Base-by-base conservation (phyloP, 2,113 vertebrate species). In the Mugil cephalus region DNA sequence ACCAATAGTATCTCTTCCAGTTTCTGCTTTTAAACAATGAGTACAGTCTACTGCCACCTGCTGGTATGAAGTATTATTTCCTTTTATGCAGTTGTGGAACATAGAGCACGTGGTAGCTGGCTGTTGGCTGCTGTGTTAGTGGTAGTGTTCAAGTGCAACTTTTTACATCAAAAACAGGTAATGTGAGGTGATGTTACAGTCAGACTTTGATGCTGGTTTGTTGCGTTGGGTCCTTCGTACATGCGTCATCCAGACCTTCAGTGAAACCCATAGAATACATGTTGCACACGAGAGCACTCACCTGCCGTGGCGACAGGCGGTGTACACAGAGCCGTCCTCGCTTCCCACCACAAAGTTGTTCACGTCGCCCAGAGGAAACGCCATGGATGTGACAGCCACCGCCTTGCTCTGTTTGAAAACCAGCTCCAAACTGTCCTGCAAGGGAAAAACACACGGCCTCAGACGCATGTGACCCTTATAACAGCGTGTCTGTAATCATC, bases 261-360 rank as follows among this genome's bases (percentile, higher is more conserved):
- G 4, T 34, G 4, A 48, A 17, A 45, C 12, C 18, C 40, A 21
- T 18, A 18, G 12, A 34, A 46, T 40, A 0, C 55, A 19, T 10
- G 24, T 9, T 10, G 36, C 15, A 18, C 36, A 38, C 40, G 7
- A 14, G 42, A 10, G 35, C 40, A 48, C 75, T 77, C 77, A 98
- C 98, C 97, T 99, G 82, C 98, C 98, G 7, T 99, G 98, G 75
- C 98, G 96, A 48, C 97, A 99, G 1, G 97, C 97, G 51, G 96
- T 98, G 84, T 99, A 99, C 69, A 99, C 96, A 1, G 97, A 98
- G 53, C 98, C 98, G 74, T 99, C 98, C 88, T 99, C 97, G 68
- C 98, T 99, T 61, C 97, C 98, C 87, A 99, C 97, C 65, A 99
- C 97, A 83, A 99, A 99, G 92, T 99, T 99, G 92, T 99, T 99